Evolutionary conservation across 2,888 invertebrate genomes (phyloP).

Genomic region (Hemistola chrysoprasaria): DNA sequence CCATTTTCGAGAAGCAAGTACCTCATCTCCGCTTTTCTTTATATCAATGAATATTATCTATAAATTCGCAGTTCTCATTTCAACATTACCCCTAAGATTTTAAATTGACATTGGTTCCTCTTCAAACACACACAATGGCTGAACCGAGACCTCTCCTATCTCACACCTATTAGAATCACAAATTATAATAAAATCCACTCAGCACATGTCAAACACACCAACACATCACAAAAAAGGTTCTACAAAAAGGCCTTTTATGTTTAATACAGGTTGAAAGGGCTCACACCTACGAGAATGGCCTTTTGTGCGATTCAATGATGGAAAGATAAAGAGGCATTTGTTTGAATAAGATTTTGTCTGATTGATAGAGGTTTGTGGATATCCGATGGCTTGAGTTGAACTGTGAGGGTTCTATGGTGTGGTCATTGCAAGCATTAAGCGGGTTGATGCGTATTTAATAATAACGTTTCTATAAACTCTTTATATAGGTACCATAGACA

Average conservation of each 20-base stretch:
- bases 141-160: constrained; percentile 6
- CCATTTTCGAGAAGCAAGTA: too few species aligned
- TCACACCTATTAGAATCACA: constrained; percentile 27
- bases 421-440: constrained; percentile 21
- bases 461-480: constrained; percentile 1
- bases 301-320: constrained; percentile 46
- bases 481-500: too few species aligned
- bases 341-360: constrained; percentile 33
- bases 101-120: constrained; percentile 11
- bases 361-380: constrained; percentile 28
- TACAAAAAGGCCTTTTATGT: constrained; percentile 28
- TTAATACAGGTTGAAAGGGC: constrained; percentile 29
- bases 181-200: constrained; percentile 30
- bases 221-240: constrained; percentile 33
- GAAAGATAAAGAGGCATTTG: constrained; percentile 39
- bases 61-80: too few species aligned
- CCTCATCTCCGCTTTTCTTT: too few species aligned
- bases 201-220: constrained; percentile 35
- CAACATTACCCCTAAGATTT: not conserved
- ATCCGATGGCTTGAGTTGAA: constrained; percentile 6
- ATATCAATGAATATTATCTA: too few species aligned
- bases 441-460: constrained; percentile 5
- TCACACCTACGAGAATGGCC: constrained; percentile 53
- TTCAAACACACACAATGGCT: not conserved
- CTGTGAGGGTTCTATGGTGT: constrained; percentile 20